A percentile compares a stretch with the other conserved stretches of the same genome.
Evolutionary conservation across 2,113 vertebrate species (phyloP).

Genomic region (Cricetomys ansorgei): DNA sequence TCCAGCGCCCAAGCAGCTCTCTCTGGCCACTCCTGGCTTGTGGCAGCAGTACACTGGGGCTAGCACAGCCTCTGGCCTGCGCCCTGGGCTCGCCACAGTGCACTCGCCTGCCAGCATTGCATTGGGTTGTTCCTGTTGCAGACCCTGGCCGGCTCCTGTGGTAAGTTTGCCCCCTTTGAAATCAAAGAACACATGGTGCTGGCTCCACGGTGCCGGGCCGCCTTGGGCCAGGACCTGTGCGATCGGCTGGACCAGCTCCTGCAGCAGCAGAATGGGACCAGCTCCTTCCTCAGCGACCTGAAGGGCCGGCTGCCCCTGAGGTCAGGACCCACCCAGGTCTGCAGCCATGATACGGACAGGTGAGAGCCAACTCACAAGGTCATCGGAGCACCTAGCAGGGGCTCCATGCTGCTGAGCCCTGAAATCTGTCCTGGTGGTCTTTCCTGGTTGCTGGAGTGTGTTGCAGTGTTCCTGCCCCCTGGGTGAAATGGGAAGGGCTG

Average conservation of each 20-base stretch:
- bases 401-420: not conserved
- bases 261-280: slow-evolving; percentile 76
- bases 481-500: not conserved
- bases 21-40: not conserved
- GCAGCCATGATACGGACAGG: slow-evolving; percentile 79
- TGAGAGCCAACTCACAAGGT: slow-evolving; percentile 7
- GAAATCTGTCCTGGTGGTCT: not conserved
- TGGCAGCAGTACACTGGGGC: not conserved
- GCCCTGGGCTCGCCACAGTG: not conserved
- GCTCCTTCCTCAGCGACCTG: slow-evolving; percentile 90
- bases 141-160: slow-evolving; percentile 96
- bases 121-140: slow-evolving; percentile 69
- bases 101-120: not conserved
- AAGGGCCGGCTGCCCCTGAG: slow-evolving; percentile 86
- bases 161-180: slow-evolving; percentile 99
- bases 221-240: slow-evolving; percentile 87
- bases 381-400: too few relatives aligned
- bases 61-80: not conserved
- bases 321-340: slow-evolving; percentile 88
- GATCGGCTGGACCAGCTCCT: slow-evolving; percentile 92
- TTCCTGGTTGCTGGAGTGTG: not conserved
- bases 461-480: not conserved
- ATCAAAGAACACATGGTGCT: slow-evolving; percentile 97
- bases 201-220: slow-evolving; percentile 91
- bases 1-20: not conserved